These are phyloP conservation scores for Lagorchestes hirsutus DNA, from an alignment of 2,797 vertebrate species.

Conservation along the genomic window DNA sequence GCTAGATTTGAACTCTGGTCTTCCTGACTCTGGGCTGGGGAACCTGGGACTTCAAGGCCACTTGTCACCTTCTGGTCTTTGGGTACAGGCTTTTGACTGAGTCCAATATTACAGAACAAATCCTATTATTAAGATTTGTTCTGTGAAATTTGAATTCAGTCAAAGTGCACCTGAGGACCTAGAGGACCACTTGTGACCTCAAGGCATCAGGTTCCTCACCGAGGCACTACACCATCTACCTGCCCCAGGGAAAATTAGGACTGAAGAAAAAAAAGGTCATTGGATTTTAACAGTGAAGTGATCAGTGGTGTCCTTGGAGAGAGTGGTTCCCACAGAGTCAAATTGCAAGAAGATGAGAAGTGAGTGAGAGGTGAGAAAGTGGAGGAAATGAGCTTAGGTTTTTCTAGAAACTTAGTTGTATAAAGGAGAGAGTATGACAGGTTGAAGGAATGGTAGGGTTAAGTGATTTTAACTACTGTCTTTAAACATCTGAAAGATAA, in stretches of 20 bases:
- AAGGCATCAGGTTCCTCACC: no score
- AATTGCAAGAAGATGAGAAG: not conserved
- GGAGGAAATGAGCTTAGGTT: not conserved
- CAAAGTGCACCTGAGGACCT: no score
- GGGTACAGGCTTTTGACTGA: no score
- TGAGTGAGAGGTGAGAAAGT: not conserved
- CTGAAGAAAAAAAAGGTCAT: not conserved
- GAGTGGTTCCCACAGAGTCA: fast-evolving
- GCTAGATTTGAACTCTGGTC: not conserved
- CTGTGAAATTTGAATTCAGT: no score
- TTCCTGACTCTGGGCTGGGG: not conserved
- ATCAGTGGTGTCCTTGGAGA: not conserved
- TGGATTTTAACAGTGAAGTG: not conserved
- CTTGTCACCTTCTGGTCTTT: no score
- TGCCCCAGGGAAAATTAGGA: not conserved
- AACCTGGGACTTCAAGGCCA: no score
- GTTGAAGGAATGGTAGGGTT: not conserved
- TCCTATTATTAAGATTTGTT: no score
- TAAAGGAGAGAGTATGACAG: not conserved
- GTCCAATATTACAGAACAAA: no score
- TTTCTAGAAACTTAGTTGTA: not conserved
- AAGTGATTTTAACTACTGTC: not conserved
- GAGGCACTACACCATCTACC: not conserved
- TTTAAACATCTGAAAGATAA: not conserved
- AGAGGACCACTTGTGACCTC: no score